phyloP scores from a whole-genome alignment of 2,797 vertebrate species.

The Diglossa cyanea region DNA sequence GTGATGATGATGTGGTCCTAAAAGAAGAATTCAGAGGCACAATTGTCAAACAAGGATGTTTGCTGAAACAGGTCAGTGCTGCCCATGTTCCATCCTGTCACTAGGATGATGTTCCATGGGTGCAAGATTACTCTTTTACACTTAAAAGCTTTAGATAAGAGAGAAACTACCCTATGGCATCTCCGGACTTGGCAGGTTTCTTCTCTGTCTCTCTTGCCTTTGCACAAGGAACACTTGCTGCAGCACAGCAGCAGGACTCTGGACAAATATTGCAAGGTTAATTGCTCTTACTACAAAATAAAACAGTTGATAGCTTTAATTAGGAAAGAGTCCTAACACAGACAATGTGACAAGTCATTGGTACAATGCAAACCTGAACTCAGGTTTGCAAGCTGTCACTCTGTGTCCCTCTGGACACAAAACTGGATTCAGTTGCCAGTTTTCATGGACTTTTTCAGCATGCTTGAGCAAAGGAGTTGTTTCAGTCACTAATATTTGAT shows the following conservation, averaged over 20 bases:
- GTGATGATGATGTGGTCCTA: conserved; percentile 89
- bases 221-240: neutral
- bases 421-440: neutral
- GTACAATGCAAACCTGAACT: neutral
- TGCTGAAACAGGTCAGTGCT: conserved; percentile 90
- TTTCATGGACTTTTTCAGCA: neutral
- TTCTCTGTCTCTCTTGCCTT: neutral
- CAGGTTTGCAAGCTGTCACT: neutral
- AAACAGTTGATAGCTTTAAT: neutral
- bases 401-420: neutral
- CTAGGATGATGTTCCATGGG: neutral
- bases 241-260: neutral
- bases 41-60: conserved; percentile 92
- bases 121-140: neutral
- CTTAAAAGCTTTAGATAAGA: neutral
- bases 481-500: neutral
- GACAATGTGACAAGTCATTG: neutral
- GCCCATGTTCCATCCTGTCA: neutral
- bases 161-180: neutral
- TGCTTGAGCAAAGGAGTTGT: neutral
- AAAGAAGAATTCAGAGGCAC: conserved; percentile 94
- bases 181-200: neutral
- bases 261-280: neutral
- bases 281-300: neutral
- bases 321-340: neutral